Evolutionary conservation across 1,140 invertebrate genomes (phyloP), one percentile per base, ranked within the genome.

Genomic region (Conus betulinus): DNA sequence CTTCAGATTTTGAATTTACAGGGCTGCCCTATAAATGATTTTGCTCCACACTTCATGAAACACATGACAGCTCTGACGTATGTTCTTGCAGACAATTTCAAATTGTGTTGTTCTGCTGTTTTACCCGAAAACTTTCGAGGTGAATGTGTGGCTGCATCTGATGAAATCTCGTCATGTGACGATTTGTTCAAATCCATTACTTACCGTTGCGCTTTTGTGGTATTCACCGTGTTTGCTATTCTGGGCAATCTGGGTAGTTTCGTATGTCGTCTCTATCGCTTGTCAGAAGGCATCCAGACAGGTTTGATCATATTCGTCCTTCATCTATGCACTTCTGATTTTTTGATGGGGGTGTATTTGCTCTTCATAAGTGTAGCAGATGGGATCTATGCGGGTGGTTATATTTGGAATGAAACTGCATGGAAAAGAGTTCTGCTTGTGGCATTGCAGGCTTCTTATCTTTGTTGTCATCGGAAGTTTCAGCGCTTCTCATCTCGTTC

Each of bases 1-100:
- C 81, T 83, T 11, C 81, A 52, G 13, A 5, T 52, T 13, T 55
- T 83, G 52, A 52, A 83, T 53, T 39, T 83, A 15, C 81, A 52
- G 7, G 39, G 53, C 27, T 52, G 51, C 13, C 81, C 81, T 39
- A 53, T 83, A 13, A 83, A 25, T 52, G 4, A 53, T 39, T 83
- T 83, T 15, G 15, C 51, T 53, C 25, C 7, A 55, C 25, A 53
- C 39, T 23, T 83, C 15, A 39, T 83, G 25, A 25, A 17, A 8
- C 25, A 6, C 52, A 8, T 83, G 27, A 1, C 5, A 23, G 25
- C 15, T 23, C 52, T 83, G 4, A 5, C 8, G 51, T 17, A 8
- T 4, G 81, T 83, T 53, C 53, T 5, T 83, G 81, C 81, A 39
- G 81, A 83, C 51, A 83, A 83, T 52, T 83, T 39, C 81, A 83